A percentile compares a stretch with the other conserved stretches of the same genome.
Evolutionary conservation across 1,140 invertebrate species (phyloP).

Genomic region (Drosophila paulistorum): DNA sequence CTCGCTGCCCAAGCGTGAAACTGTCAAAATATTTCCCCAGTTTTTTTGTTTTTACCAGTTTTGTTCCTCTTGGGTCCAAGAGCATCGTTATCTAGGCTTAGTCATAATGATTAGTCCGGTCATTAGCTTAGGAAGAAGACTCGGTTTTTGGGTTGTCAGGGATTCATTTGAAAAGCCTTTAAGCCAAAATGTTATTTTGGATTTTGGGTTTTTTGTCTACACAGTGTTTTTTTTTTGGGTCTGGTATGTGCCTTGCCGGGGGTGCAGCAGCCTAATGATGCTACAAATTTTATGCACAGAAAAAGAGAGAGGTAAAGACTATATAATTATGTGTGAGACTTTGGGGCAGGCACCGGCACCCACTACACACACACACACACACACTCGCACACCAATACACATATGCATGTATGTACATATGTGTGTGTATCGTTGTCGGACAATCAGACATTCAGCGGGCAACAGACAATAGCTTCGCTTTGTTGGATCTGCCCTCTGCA

Average conservation of each 20-base stretch:
- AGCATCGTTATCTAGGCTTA: conserved; percentile 66
- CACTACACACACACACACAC: conserved; percentile 29
- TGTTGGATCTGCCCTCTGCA: conserved; percentile 65
- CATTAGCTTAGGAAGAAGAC: conserved; percentile 56
- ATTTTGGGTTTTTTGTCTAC: conserved; percentile 44
- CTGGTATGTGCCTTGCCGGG: conserved; percentile 62
- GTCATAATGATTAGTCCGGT: conserved; percentile 79
- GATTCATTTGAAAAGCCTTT: conserved; percentile 80
- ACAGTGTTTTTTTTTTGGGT: conserved; percentile 17
- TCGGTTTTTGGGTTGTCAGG: conserved; percentile 40
- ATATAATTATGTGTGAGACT: conserved; percentile 64
- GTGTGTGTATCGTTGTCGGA: background rate
- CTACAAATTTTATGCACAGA: conserved; percentile 76
- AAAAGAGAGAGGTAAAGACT: conserved; percentile 40
- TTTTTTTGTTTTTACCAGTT: conserved; percentile 11
- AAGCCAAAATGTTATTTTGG: conserved; percentile 72
- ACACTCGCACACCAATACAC: conserved; percentile 31
- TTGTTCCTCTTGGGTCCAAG: background rate
- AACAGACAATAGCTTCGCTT: conserved; percentile 25
- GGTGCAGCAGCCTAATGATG: conserved; percentile 80
- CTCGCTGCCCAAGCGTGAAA: conserved; percentile 77
- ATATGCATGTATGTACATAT: background rate
- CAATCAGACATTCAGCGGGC: background rate
- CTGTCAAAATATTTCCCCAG: conserved; percentile 75
- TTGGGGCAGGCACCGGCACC: conserved; percentile 40